Evolutionary conservation across 2,797 vertebrate species (phyloP), one percentile per base, ranked within the genome.

Genomic region (Platyrinchus mystaceus): DNA sequence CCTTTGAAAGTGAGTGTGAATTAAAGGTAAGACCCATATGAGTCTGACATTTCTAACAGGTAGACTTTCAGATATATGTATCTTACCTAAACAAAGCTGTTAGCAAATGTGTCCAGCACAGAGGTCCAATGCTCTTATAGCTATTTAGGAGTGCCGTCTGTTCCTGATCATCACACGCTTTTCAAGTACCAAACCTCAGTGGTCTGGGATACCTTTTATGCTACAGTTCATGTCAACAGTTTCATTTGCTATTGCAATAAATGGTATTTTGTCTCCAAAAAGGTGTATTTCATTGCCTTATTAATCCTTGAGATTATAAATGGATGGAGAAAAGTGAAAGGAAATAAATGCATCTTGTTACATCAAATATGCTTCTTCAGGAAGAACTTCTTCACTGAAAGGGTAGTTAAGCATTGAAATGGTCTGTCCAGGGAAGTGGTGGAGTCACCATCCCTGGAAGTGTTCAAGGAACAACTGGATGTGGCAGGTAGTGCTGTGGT

Each of bases 311-410:
- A 44, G 32, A n/a, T 49, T 32, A 41, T 16, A 39, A 70, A 58
- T 6, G 7, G 21, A 23, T 55, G 43, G 34, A 47, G 49, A 43
- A 64, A 70, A 74, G 52, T 0, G 0, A 28, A 68, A 59, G 37
- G 14, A 78, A 78, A 24, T 46, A 12, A 32, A 28, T 53, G 1
- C 22, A 3, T 23, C 26, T 69, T 52, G 9, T 75, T 74, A 34
- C 10, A 37, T 56, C 13, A 64, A 26, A 3, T 41, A 14, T 15
- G 14, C 16, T 18, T 37, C 16, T 49, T 49, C 15, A 30, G 43
- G 16, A 34, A 26, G 14, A 59, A 59, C 59, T 73, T 46, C 24
- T 46, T 67, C 24, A 15, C 7, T 21, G 10, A 26, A 46, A 9
- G 23, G 5, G 5, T 52, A 11, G 3, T 44, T 66, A 30, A 34